Conservation (phyloP, 2,113 vertebrate genomes). For the Donacobius atricapilla region DNA sequence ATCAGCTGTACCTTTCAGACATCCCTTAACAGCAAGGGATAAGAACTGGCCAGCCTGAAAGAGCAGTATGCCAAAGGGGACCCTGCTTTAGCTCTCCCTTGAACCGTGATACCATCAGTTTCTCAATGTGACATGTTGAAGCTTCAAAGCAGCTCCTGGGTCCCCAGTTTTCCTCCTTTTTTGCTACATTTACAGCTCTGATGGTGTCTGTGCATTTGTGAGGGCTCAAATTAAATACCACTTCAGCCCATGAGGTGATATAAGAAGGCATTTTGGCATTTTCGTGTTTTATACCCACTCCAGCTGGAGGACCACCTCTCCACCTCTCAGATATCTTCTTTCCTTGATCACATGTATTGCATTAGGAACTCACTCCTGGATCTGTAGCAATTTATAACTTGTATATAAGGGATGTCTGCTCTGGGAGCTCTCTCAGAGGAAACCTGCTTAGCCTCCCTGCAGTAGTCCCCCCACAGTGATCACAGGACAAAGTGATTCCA, state of each 20-base stretch:
- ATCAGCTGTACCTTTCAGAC: neutral
- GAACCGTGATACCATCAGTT: neutral
- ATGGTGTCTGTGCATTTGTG: neutral
- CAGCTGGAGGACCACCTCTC: neutral
- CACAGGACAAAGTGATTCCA: neutral
- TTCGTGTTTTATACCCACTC: neutral
- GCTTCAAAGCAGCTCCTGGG: neutral
- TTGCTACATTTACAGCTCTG: neutral
- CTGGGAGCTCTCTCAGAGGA: neutral
- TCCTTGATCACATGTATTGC: fast-evolving
- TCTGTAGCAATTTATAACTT: neutral
- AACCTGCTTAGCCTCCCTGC: neutral
- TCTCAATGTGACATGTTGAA: neutral
- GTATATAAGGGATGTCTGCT: neutral
- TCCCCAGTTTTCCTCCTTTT: neutral
- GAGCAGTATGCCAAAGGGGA: neutral
- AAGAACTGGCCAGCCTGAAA: neutral
- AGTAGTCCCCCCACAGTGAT: neutral
- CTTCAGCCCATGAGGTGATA: fast-evolving
- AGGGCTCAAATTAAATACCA: neutral
- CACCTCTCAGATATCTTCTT: neutral
- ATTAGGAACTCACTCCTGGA: neutral
- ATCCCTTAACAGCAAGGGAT: neutral
- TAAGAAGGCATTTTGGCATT: neutral
- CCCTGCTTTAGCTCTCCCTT: neutral